Base-by-base conservation (phyloP, 2,113 vertebrate species). In the Columbina picui region DNA sequence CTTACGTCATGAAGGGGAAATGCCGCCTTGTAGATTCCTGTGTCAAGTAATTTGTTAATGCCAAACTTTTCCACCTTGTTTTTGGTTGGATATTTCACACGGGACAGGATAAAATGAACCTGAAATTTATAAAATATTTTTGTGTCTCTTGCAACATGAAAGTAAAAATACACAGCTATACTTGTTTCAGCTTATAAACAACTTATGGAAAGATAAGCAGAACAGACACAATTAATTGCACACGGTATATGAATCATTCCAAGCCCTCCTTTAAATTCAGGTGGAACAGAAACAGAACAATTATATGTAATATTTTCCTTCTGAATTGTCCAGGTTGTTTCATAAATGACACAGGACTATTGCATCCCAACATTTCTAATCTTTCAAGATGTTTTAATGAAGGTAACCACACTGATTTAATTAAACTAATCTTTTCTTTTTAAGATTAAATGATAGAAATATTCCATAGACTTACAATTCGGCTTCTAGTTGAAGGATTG, bases 1-100 rank as follows among this genome's bases (percentile, higher is more conserved):
- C 99, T 98, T 98, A 99, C 99, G 9, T 99, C 99, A 65, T 99
- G 99, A 49, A 99, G 98, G 60, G 99, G 99, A 97, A 99, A 99
- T 13, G 99, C 99, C 6, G 98, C 99, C 93, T 99, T 99, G 98
- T 99, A 99, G 84, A 99, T 99, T 10, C 98, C 98, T 63, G 98
- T 77, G 75, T 98, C 99, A 73, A 99, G 94, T 49, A 99, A 97
- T 80, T 98, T 99, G 83, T 96, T 99, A 97, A 99, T 99, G 59
- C 99, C 99, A 98, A 99, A 99, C 96, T 99, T 99, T 90, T 96
- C 99, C 36, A 98, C 90, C 8, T 88, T 98, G 36, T 98, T 98
- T 91, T 98, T 97, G 55, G 98, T 93, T 89, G 98, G 98, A 91
- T 99, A 99, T 50, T 98, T 97, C 30, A 99, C 97, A 38, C 99